Percentiles rank a stretch among this genome's conserved stretches.
Conservation (phyloP, 2,888 invertebrate species). For the Melieria picta region DNA sequence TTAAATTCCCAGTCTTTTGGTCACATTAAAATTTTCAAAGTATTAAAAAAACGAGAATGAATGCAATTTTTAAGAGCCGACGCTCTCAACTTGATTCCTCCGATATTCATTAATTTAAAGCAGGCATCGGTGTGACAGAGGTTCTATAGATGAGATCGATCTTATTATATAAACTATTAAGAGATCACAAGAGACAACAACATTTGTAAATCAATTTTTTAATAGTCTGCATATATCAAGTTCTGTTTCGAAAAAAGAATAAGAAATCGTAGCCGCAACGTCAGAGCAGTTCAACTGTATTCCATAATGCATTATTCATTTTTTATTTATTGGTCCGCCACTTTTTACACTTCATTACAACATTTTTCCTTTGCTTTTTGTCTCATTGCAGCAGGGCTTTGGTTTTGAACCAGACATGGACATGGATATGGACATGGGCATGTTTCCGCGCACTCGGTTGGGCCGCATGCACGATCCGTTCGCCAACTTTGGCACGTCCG, state of each 20-base stretch:
- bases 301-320: no score
- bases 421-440: conserved; percentile 59
- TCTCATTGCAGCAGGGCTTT: conserved; percentile 59
- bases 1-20: no score
- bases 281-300: background rate
- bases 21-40: no score
- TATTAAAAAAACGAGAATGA: no score
- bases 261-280: background rate
- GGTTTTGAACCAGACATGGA: conserved; percentile 63
- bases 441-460: conserved; percentile 61
- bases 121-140: no score
- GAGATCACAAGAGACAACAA: no score
- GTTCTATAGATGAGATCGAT: background rate
- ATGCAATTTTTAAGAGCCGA: no score
- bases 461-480: conserved; percentile 65
- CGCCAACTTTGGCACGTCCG: conserved; percentile 55
- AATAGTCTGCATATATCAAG: background rate
- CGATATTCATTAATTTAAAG: no score
- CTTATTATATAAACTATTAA: no score
- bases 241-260: background rate
- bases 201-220: background rate
- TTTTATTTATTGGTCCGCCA: no score
- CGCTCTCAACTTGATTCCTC: no score
- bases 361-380: background rate
- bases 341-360: no score